Base-by-base conservation (phyloP, 2,113 vertebrate species). In the Suricata suricatta region DNA sequence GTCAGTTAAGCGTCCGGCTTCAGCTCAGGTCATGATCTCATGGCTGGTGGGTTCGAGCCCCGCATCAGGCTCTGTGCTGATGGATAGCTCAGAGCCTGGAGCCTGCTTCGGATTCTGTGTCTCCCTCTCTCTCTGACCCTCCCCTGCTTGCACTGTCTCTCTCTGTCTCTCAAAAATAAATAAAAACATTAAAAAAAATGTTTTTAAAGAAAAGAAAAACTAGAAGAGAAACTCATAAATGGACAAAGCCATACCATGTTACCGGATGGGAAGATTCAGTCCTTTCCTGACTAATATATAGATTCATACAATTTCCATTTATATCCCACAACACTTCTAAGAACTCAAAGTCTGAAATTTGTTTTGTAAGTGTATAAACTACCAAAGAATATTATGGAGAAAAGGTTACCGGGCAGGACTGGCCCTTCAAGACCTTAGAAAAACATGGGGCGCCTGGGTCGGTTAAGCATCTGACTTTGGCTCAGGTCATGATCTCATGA, bases 321-420 rank as follows among this genome's bases (percentile, higher is more conserved):
- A 35, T 11, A 81, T 54, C 66, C 23, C 1, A 96, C 15, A 41
- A 50, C 0, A 1, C 17, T 88, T 84, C 74, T 69, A 95, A 86
- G 63, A 90, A 88, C 72, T 74, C 8, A 47, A 95, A 93, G 72
- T 50, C n/a, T 84, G 38, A 95, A 95, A 95, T 80, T 54, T 35
- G n/a, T 93, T 97, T 88, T 81, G 54, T 95, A 93, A 96, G 72
- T 66, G 5, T 84, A 83, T 79, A 29, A 77, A 77, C 16, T 54
- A 80, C 82, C 41, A 93, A 93, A 85, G 21, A 91, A 31, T 72
- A 84, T 91, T 10, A 82, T 16, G 29, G 19, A 41, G 35, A 66
- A 96, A 95, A 94, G 71, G 52, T 41, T 82, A 31, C 15, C 89
- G 68, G 77, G 38, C 23, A 80, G 52, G 77, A 54, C 19, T 66